Percentiles rank a stretch among this genome's conserved stretches.
phyloP scores from a whole-genome alignment of 53 echinoderm and acorn worm genomes.

The Antedon mediterranea region DNA sequence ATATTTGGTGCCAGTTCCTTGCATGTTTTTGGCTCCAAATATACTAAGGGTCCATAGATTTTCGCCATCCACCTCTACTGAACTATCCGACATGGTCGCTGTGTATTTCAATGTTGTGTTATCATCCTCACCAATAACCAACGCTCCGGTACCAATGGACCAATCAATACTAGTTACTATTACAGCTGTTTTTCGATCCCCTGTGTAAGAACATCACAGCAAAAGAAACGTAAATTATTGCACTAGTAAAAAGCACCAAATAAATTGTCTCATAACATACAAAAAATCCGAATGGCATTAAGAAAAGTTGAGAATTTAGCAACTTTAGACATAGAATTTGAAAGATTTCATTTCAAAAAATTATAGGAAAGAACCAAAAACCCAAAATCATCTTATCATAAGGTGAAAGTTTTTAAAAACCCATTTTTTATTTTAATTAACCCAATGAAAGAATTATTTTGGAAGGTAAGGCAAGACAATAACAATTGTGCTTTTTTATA shows the following conservation, averaged over 20 bases:
- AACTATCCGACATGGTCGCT: not conserved
- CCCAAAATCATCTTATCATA: no score
- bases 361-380: no score
- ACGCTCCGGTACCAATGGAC: slow-evolving; percentile 1
- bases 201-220: not conserved
- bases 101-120: slow-evolving; percentile 1
- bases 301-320: not conserved
- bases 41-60: slow-evolving; percentile 64
- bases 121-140: slow-evolving; percentile 9
- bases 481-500: not conserved
- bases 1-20: slow-evolving; percentile 53
- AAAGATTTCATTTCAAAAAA: no score
- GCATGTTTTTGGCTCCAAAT: slow-evolving; percentile 54
- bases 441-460: not conserved
- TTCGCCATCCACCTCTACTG: slow-evolving; percentile 25
- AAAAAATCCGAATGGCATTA: not conserved
- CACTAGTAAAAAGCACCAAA: not conserved
- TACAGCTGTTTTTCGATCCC: not conserved
- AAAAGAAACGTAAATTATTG: not conserved
- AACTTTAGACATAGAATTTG: not conserved
- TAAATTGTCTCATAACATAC: not conserved
- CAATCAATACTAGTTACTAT: not conserved
- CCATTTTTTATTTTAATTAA: not conserved
- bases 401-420: not conserved
- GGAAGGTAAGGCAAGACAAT: not conserved